Conservation (phyloP, 2,797 vertebrate genomes). For the Alfaro cultratus region DNA sequence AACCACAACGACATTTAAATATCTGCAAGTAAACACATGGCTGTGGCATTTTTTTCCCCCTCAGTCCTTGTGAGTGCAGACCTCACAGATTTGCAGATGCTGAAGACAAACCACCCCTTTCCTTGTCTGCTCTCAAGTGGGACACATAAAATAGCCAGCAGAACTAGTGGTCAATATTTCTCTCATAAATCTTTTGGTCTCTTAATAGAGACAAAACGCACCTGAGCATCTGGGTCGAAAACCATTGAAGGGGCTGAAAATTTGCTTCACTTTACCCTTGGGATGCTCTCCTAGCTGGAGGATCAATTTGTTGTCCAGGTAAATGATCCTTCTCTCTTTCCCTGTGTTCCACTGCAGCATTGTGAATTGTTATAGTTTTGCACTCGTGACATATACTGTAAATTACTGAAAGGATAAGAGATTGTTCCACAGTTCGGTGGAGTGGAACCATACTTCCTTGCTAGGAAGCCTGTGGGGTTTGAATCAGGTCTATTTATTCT, state of each 20-base stretch:
- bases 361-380: conserved; percentile 17
- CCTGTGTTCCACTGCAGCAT: conserved; percentile 6
- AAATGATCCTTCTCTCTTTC: conserved; percentile 18
- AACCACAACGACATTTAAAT: not conserved
- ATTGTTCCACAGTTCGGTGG: conserved; percentile 22
- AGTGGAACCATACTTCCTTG: conserved; percentile 16
- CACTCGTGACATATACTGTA: conserved; percentile 20
- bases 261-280: conserved; percentile 39
- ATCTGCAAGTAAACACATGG: conserved; percentile 1
- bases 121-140: conserved; percentile 42
- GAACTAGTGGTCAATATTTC: conserved; percentile 48
- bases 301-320: conserved; percentile 48
- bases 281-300: conserved; percentile 20
- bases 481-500: conserved; percentile 7
- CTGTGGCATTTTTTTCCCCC: conserved; percentile 7
- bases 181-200: conserved; percentile 55
- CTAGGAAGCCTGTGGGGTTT: conserved; percentile 1
- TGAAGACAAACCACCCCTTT: conserved; percentile 51
- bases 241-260: conserved; percentile 36
- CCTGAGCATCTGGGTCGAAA: conserved; percentile 46
- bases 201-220: conserved; percentile 62
- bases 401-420: conserved; percentile 21
- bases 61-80: conserved; percentile 13
- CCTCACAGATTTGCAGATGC: conserved; percentile 19
- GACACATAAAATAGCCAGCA: conserved; percentile 38